Base-by-base conservation (phyloP, 2,888 invertebrate genomes). In the Myopa testacea region DNA sequence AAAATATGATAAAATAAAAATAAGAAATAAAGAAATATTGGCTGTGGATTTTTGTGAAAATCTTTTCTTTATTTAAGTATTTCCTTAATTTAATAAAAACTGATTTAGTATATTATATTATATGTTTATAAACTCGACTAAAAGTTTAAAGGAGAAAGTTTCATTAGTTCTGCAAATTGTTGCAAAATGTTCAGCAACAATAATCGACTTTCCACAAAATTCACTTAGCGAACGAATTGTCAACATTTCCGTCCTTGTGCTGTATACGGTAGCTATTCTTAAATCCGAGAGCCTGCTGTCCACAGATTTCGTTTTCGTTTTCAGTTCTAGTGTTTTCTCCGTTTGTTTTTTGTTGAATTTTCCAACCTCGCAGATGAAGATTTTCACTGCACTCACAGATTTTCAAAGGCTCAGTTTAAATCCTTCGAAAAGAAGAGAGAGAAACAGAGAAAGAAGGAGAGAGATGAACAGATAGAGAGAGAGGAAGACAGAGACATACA, bases 141-240 rank as follows among this genome's bases (percentile, higher is more conserved):
- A n/a, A n/a, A n/a, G n/a, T n/a, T n/a, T n/a, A n/a, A n/a, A n/a
- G 37, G 40, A 5, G 4, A 67, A 67, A 34, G 37, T 34, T 6
- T 52, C 55, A 58, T 40, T 58, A 37, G 72, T 67, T 12, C 34
- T 40, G 0, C 26, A 26, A 38, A 67, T n/a, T 38, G n/a, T 63
- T 16, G 50, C n/a, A 5, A 16, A 19, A 37, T 6, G 14, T 78
- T 78, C 72, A 72, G 83, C 72, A 60, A 81, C 81, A 78, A 76
- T 16, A 3, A 60, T 37, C 40, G 12, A 40, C 38, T 76, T 38
- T 67, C 72, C 65, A n/a, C 55, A 4, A 14, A 14, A n/a, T 16
- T n/a, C 55, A 55, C 16, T n/a, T 55, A 55, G 10, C 55, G 16
- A 55, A 55, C 14, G 55, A 55, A 55, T 55, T 16, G 55, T 55